Conservation (phyloP, 2,888 invertebrate genomes). For the Tinea pellionella region DNA sequence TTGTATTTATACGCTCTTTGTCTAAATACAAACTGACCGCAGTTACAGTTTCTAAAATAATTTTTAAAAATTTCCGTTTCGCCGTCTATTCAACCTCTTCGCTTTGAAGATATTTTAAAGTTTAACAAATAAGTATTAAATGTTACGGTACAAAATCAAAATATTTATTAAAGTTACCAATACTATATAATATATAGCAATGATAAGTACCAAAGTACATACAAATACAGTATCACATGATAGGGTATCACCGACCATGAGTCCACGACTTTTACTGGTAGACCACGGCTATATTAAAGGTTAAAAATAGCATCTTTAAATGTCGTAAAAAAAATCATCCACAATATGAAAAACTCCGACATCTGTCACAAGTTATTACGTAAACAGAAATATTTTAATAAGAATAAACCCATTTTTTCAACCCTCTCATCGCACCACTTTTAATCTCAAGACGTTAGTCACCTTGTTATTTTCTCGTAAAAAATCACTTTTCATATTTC, state of each 20-base stretch:
- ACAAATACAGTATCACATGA: too few relatives aligned
- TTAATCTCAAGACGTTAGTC: constrained; percentile 50
- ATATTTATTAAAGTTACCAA: too few relatives aligned
- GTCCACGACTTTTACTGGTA: too few relatives aligned
- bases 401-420: constrained; percentile 19
- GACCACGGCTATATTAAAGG: too few relatives aligned
- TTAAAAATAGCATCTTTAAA: too few relatives aligned
- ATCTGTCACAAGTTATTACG: constrained; percentile 11
- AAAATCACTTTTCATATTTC: constrained; percentile 68
- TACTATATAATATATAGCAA: too few relatives aligned
- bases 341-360: background rate
- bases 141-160: background rate
- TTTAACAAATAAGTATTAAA: too few relatives aligned
- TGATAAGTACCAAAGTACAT: too few relatives aligned
- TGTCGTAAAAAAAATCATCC: background rate
- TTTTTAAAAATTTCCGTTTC: background rate
- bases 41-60: background rate
- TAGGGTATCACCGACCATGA: too few relatives aligned
- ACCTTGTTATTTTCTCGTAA: constrained; percentile 66
- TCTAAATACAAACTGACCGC: constrained; percentile 9
- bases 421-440: constrained; percentile 44
- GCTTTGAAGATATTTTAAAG: background rate
- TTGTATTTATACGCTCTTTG: constrained; percentile 3
- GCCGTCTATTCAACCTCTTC: background rate
- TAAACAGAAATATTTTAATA: constrained; percentile 9